Evolutionary conservation across 2,888 invertebrate genomes (phyloP).

Genomic region (Ephialtes manifestator): DNA sequence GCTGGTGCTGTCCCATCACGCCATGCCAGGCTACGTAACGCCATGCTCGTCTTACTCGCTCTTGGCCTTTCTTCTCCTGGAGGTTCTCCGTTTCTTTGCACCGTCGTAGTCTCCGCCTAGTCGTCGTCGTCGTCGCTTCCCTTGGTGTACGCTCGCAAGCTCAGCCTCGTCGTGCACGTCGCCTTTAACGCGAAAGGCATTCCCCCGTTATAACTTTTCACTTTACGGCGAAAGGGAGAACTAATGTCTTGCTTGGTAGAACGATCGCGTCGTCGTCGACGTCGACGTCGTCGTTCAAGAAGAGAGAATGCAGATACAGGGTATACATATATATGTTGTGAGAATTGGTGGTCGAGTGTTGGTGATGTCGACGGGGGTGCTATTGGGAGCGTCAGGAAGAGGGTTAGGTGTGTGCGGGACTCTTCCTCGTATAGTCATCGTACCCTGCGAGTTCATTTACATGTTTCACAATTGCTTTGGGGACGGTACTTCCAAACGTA

Average conservation of each 20-base stretch:
- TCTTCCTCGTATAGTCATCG: slow-evolving; percentile 34
- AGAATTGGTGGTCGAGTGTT: slow-evolving; percentile 58
- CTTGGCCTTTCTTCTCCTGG: slow-evolving; percentile 45
- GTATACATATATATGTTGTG: neutral
- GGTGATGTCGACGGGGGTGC: slow-evolving; percentile 54
- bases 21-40: slow-evolving; percentile 20
- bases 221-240: slow-evolving; percentile 78
- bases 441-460: slow-evolving; percentile 63
- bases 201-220: slow-evolving; percentile 80
- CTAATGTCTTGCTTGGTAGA: slow-evolving; percentile 67
- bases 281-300: slow-evolving; percentile 34
- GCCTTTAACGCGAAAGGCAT: slow-evolving; percentile 51
- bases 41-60: slow-evolving; percentile 17
- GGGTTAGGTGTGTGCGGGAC: slow-evolving; percentile 37
- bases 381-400: slow-evolving; percentile 53
- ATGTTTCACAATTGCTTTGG: slow-evolving; percentile 67
- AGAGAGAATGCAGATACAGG: slow-evolving; percentile 22
- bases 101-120: neutral
- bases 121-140: neutral
- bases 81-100: slow-evolving; percentile 31
- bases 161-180: slow-evolving; percentile 27
- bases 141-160: slow-evolving; percentile 27
- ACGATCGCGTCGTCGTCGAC: slow-evolving; percentile 50
- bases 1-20: slow-evolving; percentile 71
- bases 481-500: slow-evolving; percentile 66